Conservation (phyloP, 2,888 invertebrate genomes). For the Drosophila pseudotalamancana region DNA sequence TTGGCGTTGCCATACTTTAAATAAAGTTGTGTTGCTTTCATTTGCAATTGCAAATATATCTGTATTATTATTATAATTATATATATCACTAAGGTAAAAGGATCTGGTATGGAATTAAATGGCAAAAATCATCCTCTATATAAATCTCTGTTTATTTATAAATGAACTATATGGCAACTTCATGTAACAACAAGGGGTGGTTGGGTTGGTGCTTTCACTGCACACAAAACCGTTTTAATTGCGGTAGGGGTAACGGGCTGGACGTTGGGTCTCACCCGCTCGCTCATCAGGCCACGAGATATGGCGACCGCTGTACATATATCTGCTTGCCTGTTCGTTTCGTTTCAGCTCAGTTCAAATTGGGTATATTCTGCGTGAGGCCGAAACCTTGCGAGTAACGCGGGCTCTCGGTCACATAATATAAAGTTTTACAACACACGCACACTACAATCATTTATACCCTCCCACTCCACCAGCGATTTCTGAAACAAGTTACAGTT, state of each 20-base stretch:
- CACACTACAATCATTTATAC: not conserved
- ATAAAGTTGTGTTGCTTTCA: too few relatives aligned
- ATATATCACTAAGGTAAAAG: too few relatives aligned
- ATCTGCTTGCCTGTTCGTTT: slow-evolving; percentile 48
- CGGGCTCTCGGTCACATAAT: slow-evolving; percentile 44
- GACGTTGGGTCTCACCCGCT: not conserved
- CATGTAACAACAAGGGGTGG: slow-evolving; percentile 22
- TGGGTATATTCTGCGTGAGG: slow-evolving; percentile 64
- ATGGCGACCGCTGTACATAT: slow-evolving; percentile 31
- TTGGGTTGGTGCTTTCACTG: slow-evolving; percentile 2
- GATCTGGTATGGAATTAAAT: too few relatives aligned
- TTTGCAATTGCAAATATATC: too few relatives aligned
- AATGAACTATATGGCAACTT: slow-evolving; percentile 23
- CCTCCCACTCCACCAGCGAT: too few relatives aligned
- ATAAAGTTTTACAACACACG: slow-evolving; percentile 31
- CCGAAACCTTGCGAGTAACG: slow-evolving; percentile 57
- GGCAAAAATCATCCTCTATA: too few relatives aligned
- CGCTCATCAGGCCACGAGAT: slow-evolving; percentile 2
- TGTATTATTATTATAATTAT: too few relatives aligned
- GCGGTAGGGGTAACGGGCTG: slow-evolving; percentile 11
- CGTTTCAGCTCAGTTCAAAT: slow-evolving; percentile 61
- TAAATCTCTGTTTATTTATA: not conserved
- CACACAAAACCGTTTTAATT: not conserved
- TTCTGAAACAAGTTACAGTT: too few relatives aligned
- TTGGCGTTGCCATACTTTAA: too few relatives aligned